Conservation (phyloP, 2,113 vertebrate genomes). For the Dascyllus trimaculatus region DNA sequence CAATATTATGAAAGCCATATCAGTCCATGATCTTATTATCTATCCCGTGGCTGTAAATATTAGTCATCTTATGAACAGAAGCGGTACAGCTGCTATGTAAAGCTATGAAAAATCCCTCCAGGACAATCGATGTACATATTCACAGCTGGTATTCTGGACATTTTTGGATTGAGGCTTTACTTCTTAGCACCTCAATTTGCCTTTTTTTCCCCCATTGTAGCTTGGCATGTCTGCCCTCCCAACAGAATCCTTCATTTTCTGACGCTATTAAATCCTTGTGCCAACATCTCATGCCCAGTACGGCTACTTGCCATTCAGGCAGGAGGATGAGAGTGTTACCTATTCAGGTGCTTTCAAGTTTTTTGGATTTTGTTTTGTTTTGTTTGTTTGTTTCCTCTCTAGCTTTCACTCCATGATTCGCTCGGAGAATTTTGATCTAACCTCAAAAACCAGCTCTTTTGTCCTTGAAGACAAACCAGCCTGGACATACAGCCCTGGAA, state of each 20-base stretch:
- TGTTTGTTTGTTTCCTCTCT: constrained; percentile 29
- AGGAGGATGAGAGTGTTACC: constrained; percentile 10
- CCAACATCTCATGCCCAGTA: constrained; percentile 43
- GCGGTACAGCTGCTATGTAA: constrained; percentile 4
- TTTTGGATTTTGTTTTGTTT: background rate
- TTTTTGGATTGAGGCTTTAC: constrained; percentile 18
- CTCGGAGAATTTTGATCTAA: constrained; percentile 50
- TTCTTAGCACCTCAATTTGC: constrained; percentile 15
- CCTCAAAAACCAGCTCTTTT: constrained; percentile 32
- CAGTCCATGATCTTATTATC: constrained; percentile 9
- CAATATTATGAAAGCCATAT: background rate
- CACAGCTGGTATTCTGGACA: constrained; percentile 37
- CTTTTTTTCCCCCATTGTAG: too few species aligned
- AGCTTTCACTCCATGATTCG: constrained; percentile 32
- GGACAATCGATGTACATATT: constrained; percentile 27
- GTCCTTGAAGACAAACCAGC: constrained; percentile 33
- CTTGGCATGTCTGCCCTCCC: constrained; percentile 9
- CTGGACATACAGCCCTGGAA: background rate
- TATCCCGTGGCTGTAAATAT: background rate
- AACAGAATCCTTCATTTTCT: constrained; percentile 38
- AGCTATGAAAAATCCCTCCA: constrained; percentile 19
- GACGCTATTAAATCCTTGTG: constrained; percentile 45
- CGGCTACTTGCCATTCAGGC: constrained; percentile 51
- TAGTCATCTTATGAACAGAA: constrained; percentile 10
- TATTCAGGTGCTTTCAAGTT: constrained; percentile 50